A percentile compares a stretch with the other conserved stretches of the same genome.
These are phyloP conservation scores for Pocillopora verrucosa DNA, from an alignment of 64 coral and sea anemone species.

Conservation along the genomic window DNA sequence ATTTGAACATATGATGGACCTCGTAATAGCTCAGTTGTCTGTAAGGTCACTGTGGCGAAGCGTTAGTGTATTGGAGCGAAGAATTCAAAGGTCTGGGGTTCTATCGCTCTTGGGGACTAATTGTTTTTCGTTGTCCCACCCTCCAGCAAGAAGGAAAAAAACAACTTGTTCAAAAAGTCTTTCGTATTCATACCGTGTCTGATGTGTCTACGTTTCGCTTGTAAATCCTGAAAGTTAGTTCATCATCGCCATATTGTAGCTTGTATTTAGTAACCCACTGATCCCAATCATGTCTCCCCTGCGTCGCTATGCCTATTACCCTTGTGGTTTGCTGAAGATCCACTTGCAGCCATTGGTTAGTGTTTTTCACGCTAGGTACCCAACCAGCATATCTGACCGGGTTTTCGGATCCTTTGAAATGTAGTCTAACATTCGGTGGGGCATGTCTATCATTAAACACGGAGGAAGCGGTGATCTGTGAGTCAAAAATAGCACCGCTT, in stretches of 20 bases:
- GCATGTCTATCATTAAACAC: neutral
- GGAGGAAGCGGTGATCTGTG: no score
- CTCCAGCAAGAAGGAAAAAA: no score
- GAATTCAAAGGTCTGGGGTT: no score
- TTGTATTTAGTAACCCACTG: constrained; percentile 42
- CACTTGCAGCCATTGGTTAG: constrained; percentile 20
- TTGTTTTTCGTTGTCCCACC: no score
- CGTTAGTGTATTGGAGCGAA: no score
- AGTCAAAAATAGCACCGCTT: no score
- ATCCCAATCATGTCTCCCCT: neutral
- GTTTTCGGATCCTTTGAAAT: neutral
- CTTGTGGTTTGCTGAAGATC: neutral
- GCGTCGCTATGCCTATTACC: constrained; percentile 1
- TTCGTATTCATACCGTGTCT: neutral
- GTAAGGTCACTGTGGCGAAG: no score
- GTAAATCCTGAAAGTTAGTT: neutral
- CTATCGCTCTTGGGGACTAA: no score
- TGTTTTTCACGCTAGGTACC: neutral
- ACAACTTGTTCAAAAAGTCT: no score
- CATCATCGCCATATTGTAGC: neutral
- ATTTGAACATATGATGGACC: no score
- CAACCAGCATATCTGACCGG: neutral
- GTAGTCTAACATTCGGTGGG: neutral
- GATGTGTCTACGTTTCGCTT: neutral
- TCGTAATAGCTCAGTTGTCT: no score